A percentile compares a stretch with the other conserved stretches of the same genome.
Evolutionary conservation across 2,113 vertebrate species (phyloP).

Genomic region (Amphiprion percula): DNA sequence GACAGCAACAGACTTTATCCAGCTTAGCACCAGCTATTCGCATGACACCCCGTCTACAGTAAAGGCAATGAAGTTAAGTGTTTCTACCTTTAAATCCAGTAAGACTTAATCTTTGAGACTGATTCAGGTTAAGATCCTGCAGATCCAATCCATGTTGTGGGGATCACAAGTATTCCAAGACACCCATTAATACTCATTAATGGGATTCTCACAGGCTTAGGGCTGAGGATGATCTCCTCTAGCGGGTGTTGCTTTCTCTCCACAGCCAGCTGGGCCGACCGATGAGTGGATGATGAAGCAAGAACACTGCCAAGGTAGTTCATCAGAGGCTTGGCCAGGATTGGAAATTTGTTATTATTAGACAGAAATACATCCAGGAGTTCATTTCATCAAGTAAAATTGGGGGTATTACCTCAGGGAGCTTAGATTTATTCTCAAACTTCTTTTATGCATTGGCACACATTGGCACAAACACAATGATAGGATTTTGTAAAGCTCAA

Average conservation of each 20-base stretch:
- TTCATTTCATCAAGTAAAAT: conserved; percentile 64
- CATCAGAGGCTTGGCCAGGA: conserved; percentile 43
- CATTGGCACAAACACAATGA: conserved; percentile 6
- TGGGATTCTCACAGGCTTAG: conserved; percentile 63
- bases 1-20: neutral
- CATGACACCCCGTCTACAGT: neutral
- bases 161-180: conserved; percentile 63
- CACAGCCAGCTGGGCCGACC: conserved; percentile 47
- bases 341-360: conserved; percentile 59
- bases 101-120: conserved; percentile 53
- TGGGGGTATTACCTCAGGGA: conserved; percentile 32
- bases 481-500: conserved; percentile 23
- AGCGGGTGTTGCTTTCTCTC: conserved; percentile 42
- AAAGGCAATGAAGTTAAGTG: conserved; percentile 26
- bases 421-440: conserved; percentile 47
- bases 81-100: conserved; percentile 49
- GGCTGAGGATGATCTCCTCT: conserved; percentile 55
- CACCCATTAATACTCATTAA: conserved; percentile 74
- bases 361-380: conserved; percentile 51
- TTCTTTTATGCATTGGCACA: conserved; percentile 25
- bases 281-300: conserved; percentile 64
- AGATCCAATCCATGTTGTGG: conserved; percentile 56
- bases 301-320: conserved; percentile 56
- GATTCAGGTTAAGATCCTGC: conserved; percentile 56
- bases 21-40: neutral